phyloP scores from a whole-genome alignment of 1,140 invertebrate species.

The Papilio polyxenes region DNA sequence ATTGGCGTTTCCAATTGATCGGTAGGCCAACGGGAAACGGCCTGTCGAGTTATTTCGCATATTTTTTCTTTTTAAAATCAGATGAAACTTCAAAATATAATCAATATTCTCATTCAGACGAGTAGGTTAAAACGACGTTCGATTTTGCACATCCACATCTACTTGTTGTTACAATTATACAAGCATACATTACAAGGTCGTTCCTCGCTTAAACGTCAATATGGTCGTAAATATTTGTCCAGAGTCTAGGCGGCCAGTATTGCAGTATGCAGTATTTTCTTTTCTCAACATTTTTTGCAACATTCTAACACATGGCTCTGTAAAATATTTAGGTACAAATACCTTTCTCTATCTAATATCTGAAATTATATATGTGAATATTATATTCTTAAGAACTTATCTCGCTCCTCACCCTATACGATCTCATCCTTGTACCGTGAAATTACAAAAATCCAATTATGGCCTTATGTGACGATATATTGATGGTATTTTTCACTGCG shows the following conservation, averaged over 20 bases:
- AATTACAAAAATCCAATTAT: constrained; percentile 33
- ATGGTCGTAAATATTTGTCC: constrained; percentile 4
- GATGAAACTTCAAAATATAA: no score
- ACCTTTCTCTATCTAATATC: neutral
- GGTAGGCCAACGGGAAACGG: no score
- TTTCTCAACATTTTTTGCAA: neutral
- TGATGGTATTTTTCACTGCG: constrained; percentile 26
- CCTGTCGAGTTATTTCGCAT: neutral
- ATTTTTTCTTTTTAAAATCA: neutral
- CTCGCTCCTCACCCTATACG: neutral
- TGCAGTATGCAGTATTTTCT: neutral
- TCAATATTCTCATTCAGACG: neutral
- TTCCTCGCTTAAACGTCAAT: constrained; percentile 17
- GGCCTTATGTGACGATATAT: neutral
- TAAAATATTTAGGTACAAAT: neutral
- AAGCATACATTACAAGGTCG: neutral
- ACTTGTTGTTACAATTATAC: neutral
- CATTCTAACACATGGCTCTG: neutral
- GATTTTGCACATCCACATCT: neutral
- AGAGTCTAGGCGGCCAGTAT: constrained; percentile 1
- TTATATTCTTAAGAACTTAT: constrained; percentile 2
- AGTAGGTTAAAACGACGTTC: neutral
- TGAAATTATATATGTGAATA: neutral
- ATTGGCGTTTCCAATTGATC: no score
- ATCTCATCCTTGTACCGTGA: constrained; percentile 27